Evolutionary conservation across 2,797 vertebrate genomes (phyloP).

Genomic region (Mycteria americana): DNA sequence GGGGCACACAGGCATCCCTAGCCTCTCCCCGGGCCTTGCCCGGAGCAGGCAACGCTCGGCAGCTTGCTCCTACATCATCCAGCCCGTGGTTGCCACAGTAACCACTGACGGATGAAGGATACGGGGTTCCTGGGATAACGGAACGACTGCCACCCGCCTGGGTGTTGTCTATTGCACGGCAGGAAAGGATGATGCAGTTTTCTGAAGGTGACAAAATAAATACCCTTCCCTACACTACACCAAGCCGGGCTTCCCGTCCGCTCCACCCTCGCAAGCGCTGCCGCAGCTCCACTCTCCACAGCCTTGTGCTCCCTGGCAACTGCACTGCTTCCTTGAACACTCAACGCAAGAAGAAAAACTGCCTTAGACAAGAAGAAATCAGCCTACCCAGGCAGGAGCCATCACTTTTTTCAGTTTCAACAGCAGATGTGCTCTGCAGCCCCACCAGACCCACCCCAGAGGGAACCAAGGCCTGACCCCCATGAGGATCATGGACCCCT

Average conservation of each 20-base stretch:
- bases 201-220: not conserved
- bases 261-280: not conserved
- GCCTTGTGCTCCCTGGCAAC: not conserved
- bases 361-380: not conserved
- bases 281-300: not conserved
- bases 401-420: not conserved
- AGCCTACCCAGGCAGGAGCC: not conserved
- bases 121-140: not conserved
- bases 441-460: not conserved
- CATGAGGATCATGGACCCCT: not conserved
- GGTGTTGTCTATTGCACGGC: not conserved
- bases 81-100: constrained; percentile 33
- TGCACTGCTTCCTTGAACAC: not conserved
- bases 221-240: not conserved
- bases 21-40: not conserved
- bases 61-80: not conserved
- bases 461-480: not conserved
- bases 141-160: not conserved
- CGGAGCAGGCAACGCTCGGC: not conserved
- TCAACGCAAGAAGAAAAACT: not conserved
- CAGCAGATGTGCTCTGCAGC: not conserved
- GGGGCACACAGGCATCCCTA: not conserved
- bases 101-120: not conserved
- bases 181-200: not conserved
- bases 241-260: not conserved